Conservation (phyloP, 2,113 vertebrate species). For the Myrmecophaga tridactyla region DNA sequence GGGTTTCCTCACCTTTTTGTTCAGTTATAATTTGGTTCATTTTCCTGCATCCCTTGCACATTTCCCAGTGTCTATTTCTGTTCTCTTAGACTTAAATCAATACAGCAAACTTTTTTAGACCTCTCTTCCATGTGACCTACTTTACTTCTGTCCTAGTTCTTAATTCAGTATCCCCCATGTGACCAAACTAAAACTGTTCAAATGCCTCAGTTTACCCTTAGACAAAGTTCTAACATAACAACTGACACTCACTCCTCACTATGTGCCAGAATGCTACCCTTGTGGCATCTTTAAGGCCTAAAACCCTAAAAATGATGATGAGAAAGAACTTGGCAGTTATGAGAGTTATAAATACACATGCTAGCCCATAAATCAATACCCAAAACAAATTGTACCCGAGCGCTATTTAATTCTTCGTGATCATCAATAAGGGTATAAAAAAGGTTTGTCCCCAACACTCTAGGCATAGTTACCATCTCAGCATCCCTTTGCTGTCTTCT, state of each 20-base stretch:
- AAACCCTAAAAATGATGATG: slow-evolving; percentile 46
- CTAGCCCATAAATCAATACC: slow-evolving; percentile 64
- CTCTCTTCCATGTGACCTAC: slow-evolving; percentile 56
- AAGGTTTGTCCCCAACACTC: slow-evolving; percentile 6
- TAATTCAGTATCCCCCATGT: slow-evolving; percentile 37
- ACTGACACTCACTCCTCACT: not conserved
- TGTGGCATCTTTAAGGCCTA: not conserved
- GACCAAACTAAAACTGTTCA: not conserved
- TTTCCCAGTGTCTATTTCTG: slow-evolving; percentile 62
- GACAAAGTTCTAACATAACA: not conserved
- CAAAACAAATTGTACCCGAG: slow-evolving; percentile 64
- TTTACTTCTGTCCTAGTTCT: slow-evolving; percentile 57
- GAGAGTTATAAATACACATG: slow-evolving; percentile 59
- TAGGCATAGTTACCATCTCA: not conserved
- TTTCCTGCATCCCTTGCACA: slow-evolving; percentile 38
- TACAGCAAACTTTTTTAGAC: slow-evolving; percentile 35
- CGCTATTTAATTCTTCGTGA: slow-evolving; percentile 66
- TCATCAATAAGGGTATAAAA: slow-evolving; percentile 57
- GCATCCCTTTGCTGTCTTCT: not conserved
- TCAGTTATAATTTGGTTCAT: slow-evolving; percentile 1
- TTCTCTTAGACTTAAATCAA: slow-evolving; percentile 51
- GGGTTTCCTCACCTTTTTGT: not conserved
- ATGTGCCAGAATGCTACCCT: not conserved
- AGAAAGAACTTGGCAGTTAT: slow-evolving; percentile 32
- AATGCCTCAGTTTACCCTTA: slow-evolving; percentile 60